Evolutionary conservation across 2,113 vertebrate genomes (phyloP).

Genomic region (Parus major): DNA sequence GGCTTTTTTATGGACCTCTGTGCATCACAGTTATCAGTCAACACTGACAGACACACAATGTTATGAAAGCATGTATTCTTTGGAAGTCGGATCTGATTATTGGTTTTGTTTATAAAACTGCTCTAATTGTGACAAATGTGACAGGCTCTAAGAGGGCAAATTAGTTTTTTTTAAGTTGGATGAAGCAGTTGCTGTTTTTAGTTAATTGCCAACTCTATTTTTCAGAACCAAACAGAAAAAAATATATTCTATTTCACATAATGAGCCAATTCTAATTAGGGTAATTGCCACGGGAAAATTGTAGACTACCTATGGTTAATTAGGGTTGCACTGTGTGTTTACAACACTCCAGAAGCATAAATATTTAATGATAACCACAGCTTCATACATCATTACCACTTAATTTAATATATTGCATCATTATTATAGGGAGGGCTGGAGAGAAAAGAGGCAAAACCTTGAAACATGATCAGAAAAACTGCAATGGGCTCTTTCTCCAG

Average conservation of each 20-base stretch:
- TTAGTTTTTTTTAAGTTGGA: conserved; percentile 10
- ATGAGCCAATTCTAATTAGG: conserved; percentile 39
- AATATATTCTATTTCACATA: conserved; percentile 15
- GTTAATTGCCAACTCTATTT: conserved; percentile 40
- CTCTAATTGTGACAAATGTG: conserved; percentile 30
- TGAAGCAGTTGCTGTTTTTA: conserved; percentile 48
- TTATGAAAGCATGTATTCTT: neutral
- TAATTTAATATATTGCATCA: conserved; percentile 53
- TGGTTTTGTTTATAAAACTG: conserved; percentile 31
- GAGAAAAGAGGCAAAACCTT: neutral
- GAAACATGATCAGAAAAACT: neutral
- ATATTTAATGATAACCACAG: conserved; percentile 58
- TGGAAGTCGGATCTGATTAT: neutral
- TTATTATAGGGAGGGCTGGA: neutral
- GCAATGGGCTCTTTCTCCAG: neutral
- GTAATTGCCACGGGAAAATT: conserved; percentile 32
- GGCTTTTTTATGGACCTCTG: neutral
- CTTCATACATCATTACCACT: conserved; percentile 28
- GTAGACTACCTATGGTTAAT: conserved; percentile 55
- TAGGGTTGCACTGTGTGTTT: conserved; percentile 51
- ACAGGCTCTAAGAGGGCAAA: conserved; percentile 25
- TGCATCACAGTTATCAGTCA: neutral
- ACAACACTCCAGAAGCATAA: conserved; percentile 34
- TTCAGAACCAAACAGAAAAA: conserved; percentile 49
- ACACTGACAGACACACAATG: conserved; percentile 7